Evolutionary conservation across 2,113 vertebrate species (phyloP), one percentile per base, ranked within the genome.

Genomic region (Brachyhypopomus gauderio): DNA sequence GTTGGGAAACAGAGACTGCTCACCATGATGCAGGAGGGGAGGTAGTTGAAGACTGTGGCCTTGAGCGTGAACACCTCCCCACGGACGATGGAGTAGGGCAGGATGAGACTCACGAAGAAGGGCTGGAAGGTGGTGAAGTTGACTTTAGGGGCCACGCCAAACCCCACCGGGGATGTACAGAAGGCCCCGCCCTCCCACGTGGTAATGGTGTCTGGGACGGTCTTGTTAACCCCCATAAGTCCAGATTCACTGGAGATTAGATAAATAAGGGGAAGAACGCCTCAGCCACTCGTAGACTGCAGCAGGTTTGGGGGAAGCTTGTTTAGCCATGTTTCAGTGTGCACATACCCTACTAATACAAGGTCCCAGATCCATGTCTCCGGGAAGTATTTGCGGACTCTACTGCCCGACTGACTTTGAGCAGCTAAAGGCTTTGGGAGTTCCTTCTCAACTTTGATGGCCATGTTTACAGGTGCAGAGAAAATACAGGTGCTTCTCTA

Each of bases 361-460:
- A 95, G 81, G 34, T 96, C 92, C 96, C 95, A 98, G 83, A 98
- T 92, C 97, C 96, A 97, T 0, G 95, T 96, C 84, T 98, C 96
- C 1, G 95, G 95, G 88, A 98, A 97, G 70, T 91, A 94, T 0
- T 84, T 95, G 73, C 94, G 89, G 75, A 95, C 11, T 0, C 89
- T 94, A 83, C 92, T 88, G 75, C 77, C 77, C 5, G 84, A 73
- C 17, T 72, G 7, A 17, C 2, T 75, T 17, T 0, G 14, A n/a
- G n/a, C n/a, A n/a, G n/a, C n/a, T n/a, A n/a, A n/a, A n/a, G n/a
- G n/a, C n/a, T n/a, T n/a, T n/a, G n/a, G n/a, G n/a, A n/a, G n/a
- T n/a, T n/a, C n/a, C n/a, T n/a, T n/a, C n/a, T n/a, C n/a, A n/a
- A n/a, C n/a, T n/a, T n/a, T n/a, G n/a, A n/a, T n/a, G n/a, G n/a